Conservation (phyloP, 2,797 vertebrate species). For the Anguilla pacifica region DNA sequence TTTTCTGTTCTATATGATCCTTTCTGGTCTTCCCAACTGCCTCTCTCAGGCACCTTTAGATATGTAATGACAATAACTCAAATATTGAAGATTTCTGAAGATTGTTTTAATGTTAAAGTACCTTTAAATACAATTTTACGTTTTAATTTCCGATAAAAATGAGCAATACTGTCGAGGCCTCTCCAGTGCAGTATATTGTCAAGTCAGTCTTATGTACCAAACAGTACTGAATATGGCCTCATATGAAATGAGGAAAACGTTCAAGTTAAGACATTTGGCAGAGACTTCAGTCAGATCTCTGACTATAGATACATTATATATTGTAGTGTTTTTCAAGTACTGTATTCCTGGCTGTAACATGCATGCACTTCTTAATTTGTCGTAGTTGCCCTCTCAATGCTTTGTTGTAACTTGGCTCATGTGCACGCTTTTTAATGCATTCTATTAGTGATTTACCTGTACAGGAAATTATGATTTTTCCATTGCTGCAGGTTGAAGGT, state of each 20-base stretch:
- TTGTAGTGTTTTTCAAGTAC: constrained; percentile 1
- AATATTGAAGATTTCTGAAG: not conserved
- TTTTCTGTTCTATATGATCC: not conserved
- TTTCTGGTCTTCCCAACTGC: constrained; percentile 1
- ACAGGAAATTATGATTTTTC: not conserved
- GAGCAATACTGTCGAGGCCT: constrained; percentile 16
- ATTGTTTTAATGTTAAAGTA: constrained; percentile 4
- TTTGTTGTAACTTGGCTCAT: not conserved
- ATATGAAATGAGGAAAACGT: not conserved
- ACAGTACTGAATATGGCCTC: constrained; percentile 3
- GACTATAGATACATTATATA: not conserved
- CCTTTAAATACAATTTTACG: not conserved
- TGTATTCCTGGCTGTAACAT: not conserved
- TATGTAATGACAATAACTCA: not conserved
- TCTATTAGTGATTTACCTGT: constrained; percentile 8
- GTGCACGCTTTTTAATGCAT: not conserved
- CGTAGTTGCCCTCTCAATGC: not conserved
- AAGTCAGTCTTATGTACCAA: not conserved
- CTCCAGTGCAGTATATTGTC: not conserved
- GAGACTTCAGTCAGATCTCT: not conserved
- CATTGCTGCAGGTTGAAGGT: not conserved
- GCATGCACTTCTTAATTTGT: constrained; percentile 7
- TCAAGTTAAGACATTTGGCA: not conserved
- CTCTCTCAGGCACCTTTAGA: not conserved
- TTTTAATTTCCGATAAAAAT: constrained; percentile 24